Conservation (phyloP, 2,888 invertebrate genomes). For the Aporophyla nigra region DNA sequence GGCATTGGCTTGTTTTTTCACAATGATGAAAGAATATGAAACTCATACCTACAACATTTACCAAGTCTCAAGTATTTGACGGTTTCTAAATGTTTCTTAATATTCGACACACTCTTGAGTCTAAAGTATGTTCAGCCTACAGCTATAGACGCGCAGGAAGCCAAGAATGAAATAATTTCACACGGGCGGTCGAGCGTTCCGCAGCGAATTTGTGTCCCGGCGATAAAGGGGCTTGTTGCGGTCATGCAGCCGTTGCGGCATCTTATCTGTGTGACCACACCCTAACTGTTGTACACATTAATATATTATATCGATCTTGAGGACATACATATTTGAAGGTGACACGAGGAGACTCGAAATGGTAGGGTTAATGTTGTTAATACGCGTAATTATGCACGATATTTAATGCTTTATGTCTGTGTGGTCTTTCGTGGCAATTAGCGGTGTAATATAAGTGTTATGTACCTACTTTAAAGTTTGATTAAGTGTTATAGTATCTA, state of each 20-base stretch:
- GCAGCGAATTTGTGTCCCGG: background rate
- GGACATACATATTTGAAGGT: slow-evolving; percentile 50
- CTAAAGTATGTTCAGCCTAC: background rate
- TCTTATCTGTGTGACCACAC: background rate
- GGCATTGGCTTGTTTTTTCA: background rate
- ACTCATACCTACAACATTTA: background rate
- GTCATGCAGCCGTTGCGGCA: background rate
- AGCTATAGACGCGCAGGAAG: background rate
- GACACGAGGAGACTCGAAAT: slow-evolving; percentile 47
- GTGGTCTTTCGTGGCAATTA: slow-evolving; percentile 58
- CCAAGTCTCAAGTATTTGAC: background rate
- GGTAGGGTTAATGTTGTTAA: slow-evolving; percentile 43
- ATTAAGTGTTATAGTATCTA: slow-evolving; percentile 59
- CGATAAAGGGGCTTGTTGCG: slow-evolving; percentile 14
- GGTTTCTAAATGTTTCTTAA: background rate
- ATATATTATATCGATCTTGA: slow-evolving; percentile 44
- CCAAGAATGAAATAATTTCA: background rate
- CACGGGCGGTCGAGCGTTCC: too few species aligned
- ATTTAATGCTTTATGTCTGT: slow-evolving; percentile 59
- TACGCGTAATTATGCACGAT: slow-evolving; percentile 48
- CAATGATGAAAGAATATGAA: background rate
- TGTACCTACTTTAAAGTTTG: slow-evolving; percentile 63
- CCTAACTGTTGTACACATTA: slow-evolving; percentile 24
- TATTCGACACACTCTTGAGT: background rate
- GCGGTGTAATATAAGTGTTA: slow-evolving; percentile 58